A percentile compares a stretch with the other conserved stretches of the same genome.
phyloP scores from a whole-genome alignment of 2,797 vertebrate genomes.

The Acipenser transmontanus region DNA sequence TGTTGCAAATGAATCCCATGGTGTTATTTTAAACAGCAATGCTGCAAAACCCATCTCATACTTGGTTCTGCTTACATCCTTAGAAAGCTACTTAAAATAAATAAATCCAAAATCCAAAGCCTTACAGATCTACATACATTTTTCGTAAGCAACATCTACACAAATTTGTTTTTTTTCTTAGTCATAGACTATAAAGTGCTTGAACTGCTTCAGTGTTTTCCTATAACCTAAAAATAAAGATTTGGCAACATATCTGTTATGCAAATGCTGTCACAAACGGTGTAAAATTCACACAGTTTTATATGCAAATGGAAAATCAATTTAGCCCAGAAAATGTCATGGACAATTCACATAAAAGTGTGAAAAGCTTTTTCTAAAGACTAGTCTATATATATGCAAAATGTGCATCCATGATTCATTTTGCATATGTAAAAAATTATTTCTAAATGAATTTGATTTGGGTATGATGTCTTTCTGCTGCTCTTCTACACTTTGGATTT shows the following conservation, averaged over 20 bases:
- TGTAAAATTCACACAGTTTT: slow-evolving; percentile 49
- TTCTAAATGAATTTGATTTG: slow-evolving; percentile 69
- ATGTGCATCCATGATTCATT: slow-evolving; percentile 58
- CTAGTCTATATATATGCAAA: slow-evolving; percentile 47
- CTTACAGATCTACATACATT: slow-evolving; percentile 48
- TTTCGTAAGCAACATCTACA: slow-evolving; percentile 32
- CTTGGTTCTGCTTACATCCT: slow-evolving; percentile 34
- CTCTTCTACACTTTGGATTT: too few relatives aligned
- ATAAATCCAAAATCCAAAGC: slow-evolving; percentile 52
- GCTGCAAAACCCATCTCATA: slow-evolving; percentile 55
- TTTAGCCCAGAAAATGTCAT: slow-evolving; percentile 55
- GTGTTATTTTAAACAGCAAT: slow-evolving; percentile 38
- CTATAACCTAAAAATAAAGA: slow-evolving; percentile 59
- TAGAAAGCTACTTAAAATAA: slow-evolving; percentile 42
- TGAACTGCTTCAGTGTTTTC: slow-evolving; percentile 39
- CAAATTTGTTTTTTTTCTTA: slow-evolving; percentile 30
- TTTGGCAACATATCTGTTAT: slow-evolving; percentile 55
- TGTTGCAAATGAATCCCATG: slow-evolving; percentile 29
- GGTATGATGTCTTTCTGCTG: slow-evolving; percentile 60
- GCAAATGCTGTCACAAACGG: slow-evolving; percentile 44
- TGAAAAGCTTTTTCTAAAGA: slow-evolving; percentile 55
- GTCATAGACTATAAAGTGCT: slow-evolving; percentile 51
- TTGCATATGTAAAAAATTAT: slow-evolving; percentile 50
- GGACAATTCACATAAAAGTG: slow-evolving; percentile 43
- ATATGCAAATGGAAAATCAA: slow-evolving; percentile 57